phyloP scores from a whole-genome alignment of 2,888 invertebrate genomes.

The Pediacus dermestoides region DNA sequence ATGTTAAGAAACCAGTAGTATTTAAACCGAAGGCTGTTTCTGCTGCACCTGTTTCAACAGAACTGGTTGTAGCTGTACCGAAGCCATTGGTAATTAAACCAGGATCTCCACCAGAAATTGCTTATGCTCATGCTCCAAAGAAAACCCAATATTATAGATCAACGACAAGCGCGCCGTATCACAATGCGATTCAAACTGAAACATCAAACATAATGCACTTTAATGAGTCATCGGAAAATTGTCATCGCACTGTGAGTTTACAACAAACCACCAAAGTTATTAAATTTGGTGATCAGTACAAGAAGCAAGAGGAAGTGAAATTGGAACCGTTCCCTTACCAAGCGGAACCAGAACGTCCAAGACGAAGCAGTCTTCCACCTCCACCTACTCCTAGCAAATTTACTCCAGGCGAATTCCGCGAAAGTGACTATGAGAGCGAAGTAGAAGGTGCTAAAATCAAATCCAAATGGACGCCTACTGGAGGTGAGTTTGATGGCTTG shows the following conservation, averaged over 20 bases:
- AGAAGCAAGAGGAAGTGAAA: constrained; percentile 33
- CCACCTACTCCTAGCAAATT: constrained; percentile 63
- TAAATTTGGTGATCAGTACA: constrained; percentile 58
- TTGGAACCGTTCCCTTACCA: constrained; percentile 53
- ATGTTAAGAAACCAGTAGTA: constrained; percentile 48
- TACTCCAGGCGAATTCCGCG: constrained; percentile 60
- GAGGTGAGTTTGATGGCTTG: constrained; percentile 56
- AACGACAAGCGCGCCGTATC: constrained; percentile 56
- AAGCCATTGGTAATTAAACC: constrained; percentile 52
- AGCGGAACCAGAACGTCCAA: constrained; percentile 47
- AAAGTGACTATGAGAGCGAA: constrained; percentile 70
- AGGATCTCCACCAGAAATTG: constrained; percentile 58
- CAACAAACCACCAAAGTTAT: constrained; percentile 68
- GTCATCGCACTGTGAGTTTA: constrained; percentile 62
- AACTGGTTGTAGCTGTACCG: constrained; percentile 40
- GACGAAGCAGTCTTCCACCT: constrained; percentile 48
- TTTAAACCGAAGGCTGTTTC: constrained; percentile 56
- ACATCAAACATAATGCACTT: constrained; percentile 67
- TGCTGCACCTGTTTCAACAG: constrained; percentile 36
- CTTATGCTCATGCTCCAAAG: constrained; percentile 53
- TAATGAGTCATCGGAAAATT: constrained; percentile 65
- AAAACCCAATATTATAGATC: constrained; percentile 56
- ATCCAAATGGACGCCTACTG: constrained; percentile 62
- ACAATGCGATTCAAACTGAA: constrained; percentile 63
- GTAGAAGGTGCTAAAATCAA: constrained; percentile 59